Evolutionary conservation across 2,888 invertebrate genomes (phyloP).

Genomic region (Oscheius myriophilus): DNA sequence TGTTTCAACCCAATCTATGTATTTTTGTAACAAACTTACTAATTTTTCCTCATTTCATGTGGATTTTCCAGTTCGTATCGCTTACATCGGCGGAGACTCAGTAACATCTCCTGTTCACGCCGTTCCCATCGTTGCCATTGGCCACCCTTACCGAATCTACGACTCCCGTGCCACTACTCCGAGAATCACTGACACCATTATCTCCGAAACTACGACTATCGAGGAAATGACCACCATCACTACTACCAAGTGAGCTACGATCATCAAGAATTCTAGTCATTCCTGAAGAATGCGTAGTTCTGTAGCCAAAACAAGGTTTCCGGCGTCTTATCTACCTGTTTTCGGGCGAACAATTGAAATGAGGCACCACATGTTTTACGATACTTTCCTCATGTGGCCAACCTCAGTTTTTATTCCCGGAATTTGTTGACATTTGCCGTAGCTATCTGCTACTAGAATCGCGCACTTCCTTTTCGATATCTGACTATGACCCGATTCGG

Average conservation of each 20-base stretch:
- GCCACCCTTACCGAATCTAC: conserved; percentile 18
- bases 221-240: conserved; percentile 48
- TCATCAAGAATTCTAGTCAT: conserved; percentile 7
- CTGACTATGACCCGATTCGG: conserved; percentile 25
- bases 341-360: too few relatives aligned
- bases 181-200: conserved; percentile 30
- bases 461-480: conserved; percentile 20
- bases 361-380: conserved; percentile 1
- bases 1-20: neutral
- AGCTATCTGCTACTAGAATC: conserved; percentile 24
- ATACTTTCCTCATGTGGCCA: neutral
- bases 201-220: conserved; percentile 42
- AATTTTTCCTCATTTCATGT: too few relatives aligned
- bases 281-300: conserved; percentile 9
- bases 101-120: conserved; percentile 24
- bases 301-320: too few relatives aligned
- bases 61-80: conserved; percentile 29
- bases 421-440: neutral
- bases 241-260: conserved; percentile 33
- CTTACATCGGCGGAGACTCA: conserved; percentile 27
- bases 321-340: too few relatives aligned
- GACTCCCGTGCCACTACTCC: conserved; percentile 27
- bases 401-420: too few relatives aligned
- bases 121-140: conserved; percentile 27
- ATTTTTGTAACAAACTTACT: too few relatives aligned